Base-by-base conservation (phyloP, 2,888 invertebrate species). In the Slavum lentiscoides region DNA sequence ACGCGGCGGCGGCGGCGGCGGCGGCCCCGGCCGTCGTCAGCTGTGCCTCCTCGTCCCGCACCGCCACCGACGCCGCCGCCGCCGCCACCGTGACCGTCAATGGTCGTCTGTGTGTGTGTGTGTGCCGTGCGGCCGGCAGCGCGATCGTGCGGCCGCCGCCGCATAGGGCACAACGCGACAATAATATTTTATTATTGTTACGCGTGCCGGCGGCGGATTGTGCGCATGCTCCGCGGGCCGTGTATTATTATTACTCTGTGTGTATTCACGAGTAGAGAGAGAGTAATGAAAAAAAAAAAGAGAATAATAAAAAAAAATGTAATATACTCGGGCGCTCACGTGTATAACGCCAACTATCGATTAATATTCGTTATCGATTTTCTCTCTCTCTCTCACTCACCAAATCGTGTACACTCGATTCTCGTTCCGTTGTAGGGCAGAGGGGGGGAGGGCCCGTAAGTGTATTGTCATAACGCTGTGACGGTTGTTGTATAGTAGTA, bases 81-180 rank as follows among this genome's bases (percentile, higher is more conserved):
- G 30, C 43, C 59, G 62, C 11, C 68, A 23, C 70, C 69, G 59
- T 30, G 59, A 59, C 77, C 68, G 77, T 69, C 53, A 69, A 70
- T 70, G 69, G 70, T 69, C 62, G 61, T 21, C 53, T 37, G 30
- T 30, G 30, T 30, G 30, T 30, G 30, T 9, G 58, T 55, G 37
- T 11, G 19, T 37, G 30, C 1, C 61, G 69, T 4, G 21, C 67
- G 23, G 39, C 30, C 37, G 64, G 64, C 64, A 21, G 55, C 55
- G 39, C n/a, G n/a, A n/a, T n/a, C n/a, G n/a, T 55, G 69, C 69
- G 69, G 69, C 8, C 80, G 69, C 61, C 53, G 49, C 23, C 53
- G 76, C 76, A 43, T 70, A 55, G 77, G 70, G 70, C 62, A 72
- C 68, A 21, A 66, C 55, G 67, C 75, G 75, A 67, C 67, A 68